Evolutionary conservation across 2,797 vertebrate genomes (phyloP), one percentile per base, ranked within the genome.

Genomic region (Borostomias antarcticus): DNA sequence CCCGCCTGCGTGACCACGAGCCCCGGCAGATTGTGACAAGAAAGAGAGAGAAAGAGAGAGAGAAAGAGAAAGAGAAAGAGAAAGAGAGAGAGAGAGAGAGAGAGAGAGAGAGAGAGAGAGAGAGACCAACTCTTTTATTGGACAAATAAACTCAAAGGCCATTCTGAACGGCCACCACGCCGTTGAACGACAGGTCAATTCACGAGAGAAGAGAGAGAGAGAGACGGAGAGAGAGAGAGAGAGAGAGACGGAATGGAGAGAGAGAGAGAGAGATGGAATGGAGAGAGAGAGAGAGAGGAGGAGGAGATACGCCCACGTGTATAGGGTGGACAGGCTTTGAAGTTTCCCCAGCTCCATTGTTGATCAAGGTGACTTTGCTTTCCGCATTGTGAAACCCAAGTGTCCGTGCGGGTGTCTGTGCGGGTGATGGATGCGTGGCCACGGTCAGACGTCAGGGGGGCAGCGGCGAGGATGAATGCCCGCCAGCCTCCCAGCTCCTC

Each of bases 301-400:
- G 66, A 52, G 50, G 69, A 68, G n/a, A n/a, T n/a, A n/a, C n/a
- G n/a, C n/a, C n/a, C n/a, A n/a, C n/a, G n/a, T n/a, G n/a, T n/a
- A n/a, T n/a, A n/a, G n/a, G n/a, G n/a, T n/a, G 67, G 59, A 71
- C 15, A 32, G 56, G 72, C 75, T 79, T 78, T 75, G 76, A 85
- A 82, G 75, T 78, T 74, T 80, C 64, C 72, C 58, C n/a, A n/a
- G n/a, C n/a, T 70, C 66, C 66, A 50, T 77, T 81, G 72, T 60
- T 66, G 63, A 74, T 82, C 72, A 84, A 88, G 86, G 88, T 89
- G 86, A 89, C 80, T 79, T 82, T 85, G 59, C 48, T 76, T 77
- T 83, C 76, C 64, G 66, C 76, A 68, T 53, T 62, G 66, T 76
- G 73, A 75, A 79, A 69, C 78, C 47, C 67, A 58, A 74, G 66